phyloP scores from a whole-genome alignment of 2,888 invertebrate genomes.

The Lagria hirta region DNA sequence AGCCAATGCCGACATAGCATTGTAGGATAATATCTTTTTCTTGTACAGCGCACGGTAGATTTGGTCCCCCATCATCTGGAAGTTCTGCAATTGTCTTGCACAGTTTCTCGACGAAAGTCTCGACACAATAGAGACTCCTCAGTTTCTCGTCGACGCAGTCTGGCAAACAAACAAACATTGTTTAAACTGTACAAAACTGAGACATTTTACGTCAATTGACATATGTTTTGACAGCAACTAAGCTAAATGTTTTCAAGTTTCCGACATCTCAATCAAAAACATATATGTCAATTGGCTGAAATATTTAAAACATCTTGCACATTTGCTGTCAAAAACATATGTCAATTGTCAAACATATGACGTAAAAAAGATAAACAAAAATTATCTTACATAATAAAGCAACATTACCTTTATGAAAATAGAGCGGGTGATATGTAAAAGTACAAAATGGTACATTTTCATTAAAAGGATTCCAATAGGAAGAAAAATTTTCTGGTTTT shows the following conservation, averaged over 20 bases:
- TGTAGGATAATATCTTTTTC: constrained; percentile 74
- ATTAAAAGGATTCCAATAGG: constrained; percentile 85
- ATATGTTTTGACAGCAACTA: too few relatives aligned
- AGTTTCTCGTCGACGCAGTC: constrained; percentile 46
- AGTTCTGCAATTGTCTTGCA: constrained; percentile 59
- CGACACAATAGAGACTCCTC: constrained; percentile 60
- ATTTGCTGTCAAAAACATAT: too few relatives aligned
- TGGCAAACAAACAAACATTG: too few relatives aligned
- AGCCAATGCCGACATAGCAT: constrained; percentile 77
- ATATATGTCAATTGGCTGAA: too few relatives aligned
- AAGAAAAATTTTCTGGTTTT: constrained; percentile 65
- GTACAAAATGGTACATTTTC: constrained; percentile 77
- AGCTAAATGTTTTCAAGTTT: too few relatives aligned
- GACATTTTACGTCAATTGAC: too few relatives aligned
- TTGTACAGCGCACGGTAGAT: constrained; percentile 58
- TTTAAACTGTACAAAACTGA: too few relatives aligned
- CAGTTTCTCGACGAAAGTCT: constrained; percentile 61
- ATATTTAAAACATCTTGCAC: too few relatives aligned
- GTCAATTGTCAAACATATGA: too few relatives aligned
- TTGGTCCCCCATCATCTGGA: constrained; percentile 44
- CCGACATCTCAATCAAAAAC: too few relatives aligned
- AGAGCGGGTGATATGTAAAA: constrained; percentile 78
- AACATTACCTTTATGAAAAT: constrained; percentile 72
- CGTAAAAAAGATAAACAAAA: too few relatives aligned
- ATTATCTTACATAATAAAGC: constrained; percentile 7